Percentiles rank a stretch among this genome's conserved stretches.
phyloP scores from a whole-genome alignment of 2,113 vertebrate species.

The Lycaon pictus region DNA sequence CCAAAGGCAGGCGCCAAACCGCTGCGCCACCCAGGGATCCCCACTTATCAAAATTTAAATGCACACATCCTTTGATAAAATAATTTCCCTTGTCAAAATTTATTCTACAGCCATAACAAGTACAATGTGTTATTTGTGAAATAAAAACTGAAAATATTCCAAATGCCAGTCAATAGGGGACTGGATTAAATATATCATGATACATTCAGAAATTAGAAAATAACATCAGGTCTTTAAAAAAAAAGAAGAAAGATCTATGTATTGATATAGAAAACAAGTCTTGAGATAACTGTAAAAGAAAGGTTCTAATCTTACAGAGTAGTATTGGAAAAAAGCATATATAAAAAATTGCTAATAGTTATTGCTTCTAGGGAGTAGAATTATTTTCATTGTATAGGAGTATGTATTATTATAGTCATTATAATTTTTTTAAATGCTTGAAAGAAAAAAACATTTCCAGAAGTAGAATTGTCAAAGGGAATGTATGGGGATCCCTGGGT shows the following conservation, averaged over 20 bases:
- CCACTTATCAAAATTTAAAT: constrained; percentile 13
- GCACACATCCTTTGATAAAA: background rate
- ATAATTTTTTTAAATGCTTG: background rate
- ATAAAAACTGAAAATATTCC: background rate
- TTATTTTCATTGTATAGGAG: background rate
- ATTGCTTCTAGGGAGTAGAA: background rate
- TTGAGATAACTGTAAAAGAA: background rate
- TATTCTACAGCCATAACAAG: background rate
- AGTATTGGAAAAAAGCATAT: background rate
- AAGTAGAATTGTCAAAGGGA: constrained; percentile 12
- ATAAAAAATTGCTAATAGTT: constrained; percentile 31
- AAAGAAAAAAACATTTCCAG: background rate
- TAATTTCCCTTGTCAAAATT: constrained; percentile 9
- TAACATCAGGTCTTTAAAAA: background rate
- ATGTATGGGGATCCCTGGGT: background rate
- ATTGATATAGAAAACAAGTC: background rate
- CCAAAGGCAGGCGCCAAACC: too few species aligned
- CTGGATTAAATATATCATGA: background rate
- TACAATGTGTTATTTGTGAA: background rate
- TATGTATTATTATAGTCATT: background rate
- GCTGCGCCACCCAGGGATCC: too few species aligned
- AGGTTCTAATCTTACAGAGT: background rate
- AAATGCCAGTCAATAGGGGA: background rate
- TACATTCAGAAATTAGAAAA: background rate
- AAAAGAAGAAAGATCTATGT: constrained; percentile 13